These are phyloP conservation scores for Anhinga anhinga DNA, from an alignment of 2,113 vertebrate species.

Conservation along the genomic window DNA sequence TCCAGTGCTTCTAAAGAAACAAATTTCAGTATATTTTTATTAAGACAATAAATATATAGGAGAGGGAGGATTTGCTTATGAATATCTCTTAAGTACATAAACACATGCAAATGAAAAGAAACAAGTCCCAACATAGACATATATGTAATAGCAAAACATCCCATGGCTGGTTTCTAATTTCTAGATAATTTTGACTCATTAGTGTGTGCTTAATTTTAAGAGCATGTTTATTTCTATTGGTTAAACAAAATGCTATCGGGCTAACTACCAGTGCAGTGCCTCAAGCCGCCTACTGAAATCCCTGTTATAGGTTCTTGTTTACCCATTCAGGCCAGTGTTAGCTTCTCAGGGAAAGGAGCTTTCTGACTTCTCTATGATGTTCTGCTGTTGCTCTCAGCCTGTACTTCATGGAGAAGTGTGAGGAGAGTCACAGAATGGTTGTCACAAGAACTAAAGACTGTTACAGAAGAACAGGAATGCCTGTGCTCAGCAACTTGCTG, in stretches of 20 bases:
- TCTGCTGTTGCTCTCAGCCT: background rate
- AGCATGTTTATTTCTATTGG: background rate
- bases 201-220: background rate
- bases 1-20: slow-evolving; percentile 13
- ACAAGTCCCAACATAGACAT: background rate
- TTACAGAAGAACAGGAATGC: background rate
- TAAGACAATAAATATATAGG: background rate
- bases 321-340: background rate
- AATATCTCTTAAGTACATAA: background rate
- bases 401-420: background rate
- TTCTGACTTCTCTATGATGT: background rate
- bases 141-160: background rate
- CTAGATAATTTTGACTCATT: background rate
- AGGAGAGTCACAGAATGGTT: background rate
- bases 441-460: background rate
- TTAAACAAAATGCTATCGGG: background rate
- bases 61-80: background rate
- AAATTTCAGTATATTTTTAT: background rate
- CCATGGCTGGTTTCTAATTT: background rate
- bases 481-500: background rate
- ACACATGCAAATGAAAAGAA: slow-evolving; percentile 4
- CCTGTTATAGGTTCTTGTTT: background rate
- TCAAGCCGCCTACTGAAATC: background rate
- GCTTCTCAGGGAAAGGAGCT: background rate
- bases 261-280: background rate